Evolutionary conservation across 1,140 invertebrate genomes (phyloP), one percentile per base, ranked within the genome.

Genomic region (Drosophila ogumai): DNA sequence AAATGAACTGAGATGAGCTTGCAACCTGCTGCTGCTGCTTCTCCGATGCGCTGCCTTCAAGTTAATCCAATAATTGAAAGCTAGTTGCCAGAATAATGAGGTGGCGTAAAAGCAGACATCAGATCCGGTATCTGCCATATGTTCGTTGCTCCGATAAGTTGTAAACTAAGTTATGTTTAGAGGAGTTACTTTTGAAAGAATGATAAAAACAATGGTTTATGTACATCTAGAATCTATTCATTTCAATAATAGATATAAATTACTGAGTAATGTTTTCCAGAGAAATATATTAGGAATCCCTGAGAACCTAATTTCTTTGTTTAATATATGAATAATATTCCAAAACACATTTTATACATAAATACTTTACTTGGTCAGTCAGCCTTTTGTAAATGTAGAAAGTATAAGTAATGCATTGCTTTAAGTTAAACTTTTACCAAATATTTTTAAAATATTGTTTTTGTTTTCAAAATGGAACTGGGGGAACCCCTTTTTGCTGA

Each of bases 61-160:
- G 47, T 52, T 71, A 71, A 57, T 71, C 65, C 46, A 71, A 71
- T 71, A 57, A 72, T 71, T 71, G 68, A 72, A 72, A 72, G 68
- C 66, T 71, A 57, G 43, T 59, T 59, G 38, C 44, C 25, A 66
- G 44, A 66, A 40, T 66, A 49, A 67, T 40, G 34, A 67, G 61
- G 22, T 66, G 43, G 65, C 25, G 15, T 38, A 49, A 47, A 66
- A 19, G 55, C 40, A 60, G 54, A 41, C 15, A 54, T 25, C 13
- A 31, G 61, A 43, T 61, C 28, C 19, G 56, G 38, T 17, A 64
- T 43, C 38, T 43, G 49, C 6, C 13, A 31, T 13, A 52, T 36
- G 32, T 22, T 6, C 3, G 31, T 5, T 36, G 50, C 32, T 12
- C 12, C 32, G 50, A 19, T 54, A 52, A 52, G 31, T 36, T 34